Conservation (phyloP, 2,888 invertebrate genomes). For the Ctenicera cuprea region DNA sequence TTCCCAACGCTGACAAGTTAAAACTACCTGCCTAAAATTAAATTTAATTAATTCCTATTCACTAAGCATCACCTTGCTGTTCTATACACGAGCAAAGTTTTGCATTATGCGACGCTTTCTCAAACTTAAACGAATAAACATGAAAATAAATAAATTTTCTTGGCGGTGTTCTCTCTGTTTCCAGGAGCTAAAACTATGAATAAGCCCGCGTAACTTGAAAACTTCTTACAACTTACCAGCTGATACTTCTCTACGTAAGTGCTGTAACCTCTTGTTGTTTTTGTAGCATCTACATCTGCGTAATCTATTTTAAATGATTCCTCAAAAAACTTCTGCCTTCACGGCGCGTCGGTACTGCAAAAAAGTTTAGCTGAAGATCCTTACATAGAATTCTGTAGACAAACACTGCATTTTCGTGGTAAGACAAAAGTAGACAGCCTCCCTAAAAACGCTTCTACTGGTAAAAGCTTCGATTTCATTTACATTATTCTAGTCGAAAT, state of each 20-base stretch:
- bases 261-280: conserved; percentile 33
- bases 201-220: conserved; percentile 13
- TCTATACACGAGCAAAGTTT: too few species aligned
- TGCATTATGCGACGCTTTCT: background rate
- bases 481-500: background rate
- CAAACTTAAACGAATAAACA: background rate
- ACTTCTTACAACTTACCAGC: conserved; percentile 20
- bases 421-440: background rate
- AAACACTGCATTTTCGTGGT: conserved; percentile 1
- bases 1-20: too few species aligned
- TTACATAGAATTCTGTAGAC: conserved; percentile 9
- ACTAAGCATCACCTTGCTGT: too few species aligned
- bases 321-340: conserved; percentile 38
- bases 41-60: too few species aligned
- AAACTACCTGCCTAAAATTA: too few species aligned
- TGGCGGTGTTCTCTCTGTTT: background rate
- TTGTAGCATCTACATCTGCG: conserved; percentile 34
- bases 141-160: background rate
- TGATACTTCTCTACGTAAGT: conserved; percentile 35
- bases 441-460: background rate
- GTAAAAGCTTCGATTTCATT: too few species aligned
- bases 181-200: background rate
- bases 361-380: conserved; percentile 7
- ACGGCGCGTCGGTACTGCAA: conserved; percentile 6
- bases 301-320: conserved; percentile 44